These are phyloP conservation scores for Distichodus sexfasciatus DNA, from an alignment of 2,797 vertebrate species.

Conservation along the genomic window DNA sequence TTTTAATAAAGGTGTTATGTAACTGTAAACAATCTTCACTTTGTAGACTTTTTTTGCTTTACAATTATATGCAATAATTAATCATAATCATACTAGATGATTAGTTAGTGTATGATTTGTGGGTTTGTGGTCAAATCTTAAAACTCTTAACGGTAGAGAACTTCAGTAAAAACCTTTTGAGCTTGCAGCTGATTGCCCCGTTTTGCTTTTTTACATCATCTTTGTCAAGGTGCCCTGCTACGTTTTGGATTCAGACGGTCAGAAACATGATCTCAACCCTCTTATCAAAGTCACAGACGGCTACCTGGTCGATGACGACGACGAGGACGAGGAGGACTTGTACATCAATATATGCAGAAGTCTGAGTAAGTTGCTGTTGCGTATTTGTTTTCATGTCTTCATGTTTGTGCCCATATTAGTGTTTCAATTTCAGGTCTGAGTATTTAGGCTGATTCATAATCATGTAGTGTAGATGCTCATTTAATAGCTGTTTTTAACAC, in stretches of 20 bases:
- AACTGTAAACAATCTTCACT: too few relatives aligned
- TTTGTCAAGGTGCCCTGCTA: constrained; percentile 88
- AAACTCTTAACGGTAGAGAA: too few relatives aligned
- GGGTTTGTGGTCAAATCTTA: too few relatives aligned
- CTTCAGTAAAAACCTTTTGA: neutral
- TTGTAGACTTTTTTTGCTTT: too few relatives aligned
- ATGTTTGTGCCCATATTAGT: neutral
- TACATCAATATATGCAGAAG: constrained; percentile 94
- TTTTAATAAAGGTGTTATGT: too few relatives aligned
- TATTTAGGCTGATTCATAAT: too few relatives aligned
- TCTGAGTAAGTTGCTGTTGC: constrained; percentile 74
- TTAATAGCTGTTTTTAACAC: too few relatives aligned
- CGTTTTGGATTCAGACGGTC: constrained; percentile 76
- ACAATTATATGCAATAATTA: too few relatives aligned
- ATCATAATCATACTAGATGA: too few relatives aligned
- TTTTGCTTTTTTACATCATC: neutral
- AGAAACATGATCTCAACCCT: constrained; percentile 91
- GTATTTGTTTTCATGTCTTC: neutral
- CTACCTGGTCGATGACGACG: constrained; percentile 88
- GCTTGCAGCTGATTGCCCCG: neutral
- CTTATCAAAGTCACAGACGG: constrained; percentile 81
- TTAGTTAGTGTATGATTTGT: too few relatives aligned
- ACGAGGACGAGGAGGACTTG: constrained; percentile 73
- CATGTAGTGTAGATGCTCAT: too few relatives aligned
- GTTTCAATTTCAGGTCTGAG: too few relatives aligned